Conservation (phyloP, 2,113 vertebrate genomes). For the Cathartes aura region DNA sequence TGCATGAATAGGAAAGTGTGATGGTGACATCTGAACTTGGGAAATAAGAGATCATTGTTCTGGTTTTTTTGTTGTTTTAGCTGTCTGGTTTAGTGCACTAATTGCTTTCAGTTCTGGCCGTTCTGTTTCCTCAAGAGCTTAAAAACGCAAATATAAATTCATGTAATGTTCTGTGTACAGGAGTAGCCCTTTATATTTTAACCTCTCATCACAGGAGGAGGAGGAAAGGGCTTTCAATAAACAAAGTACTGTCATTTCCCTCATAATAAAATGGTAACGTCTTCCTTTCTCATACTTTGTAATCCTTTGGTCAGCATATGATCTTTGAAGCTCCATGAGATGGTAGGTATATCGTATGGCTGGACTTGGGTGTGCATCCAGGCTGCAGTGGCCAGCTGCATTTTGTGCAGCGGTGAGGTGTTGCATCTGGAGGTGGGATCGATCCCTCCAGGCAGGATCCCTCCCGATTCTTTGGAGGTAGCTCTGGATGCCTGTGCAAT, state of each 20-base stretch:
- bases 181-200: background rate
- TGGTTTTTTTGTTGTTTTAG: conserved; percentile 5
- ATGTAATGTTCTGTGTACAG: background rate
- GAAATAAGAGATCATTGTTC: conserved; percentile 56
- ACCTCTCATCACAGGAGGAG: background rate
- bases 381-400: background rate
- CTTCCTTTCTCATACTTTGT: background rate
- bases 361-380: background rate
- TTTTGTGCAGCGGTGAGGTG: background rate
- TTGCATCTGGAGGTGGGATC: background rate
- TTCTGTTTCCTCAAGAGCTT: conserved; percentile 25
- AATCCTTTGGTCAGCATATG: background rate
- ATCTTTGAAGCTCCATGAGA: background rate
- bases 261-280: background rate
- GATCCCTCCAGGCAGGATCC: background rate
- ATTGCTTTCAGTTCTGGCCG: conserved; percentile 4
- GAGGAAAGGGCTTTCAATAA: background rate
- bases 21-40: conserved; percentile 57
- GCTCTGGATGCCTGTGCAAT: background rate
- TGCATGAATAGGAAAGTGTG: conserved; percentile 44
- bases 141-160: background rate
- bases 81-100: background rate
- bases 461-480: background rate
- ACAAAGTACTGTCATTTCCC: background rate
- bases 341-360: fast-evolving